Conservation (phyloP, 2,888 invertebrate species). For the Papilio protenor region DNA sequence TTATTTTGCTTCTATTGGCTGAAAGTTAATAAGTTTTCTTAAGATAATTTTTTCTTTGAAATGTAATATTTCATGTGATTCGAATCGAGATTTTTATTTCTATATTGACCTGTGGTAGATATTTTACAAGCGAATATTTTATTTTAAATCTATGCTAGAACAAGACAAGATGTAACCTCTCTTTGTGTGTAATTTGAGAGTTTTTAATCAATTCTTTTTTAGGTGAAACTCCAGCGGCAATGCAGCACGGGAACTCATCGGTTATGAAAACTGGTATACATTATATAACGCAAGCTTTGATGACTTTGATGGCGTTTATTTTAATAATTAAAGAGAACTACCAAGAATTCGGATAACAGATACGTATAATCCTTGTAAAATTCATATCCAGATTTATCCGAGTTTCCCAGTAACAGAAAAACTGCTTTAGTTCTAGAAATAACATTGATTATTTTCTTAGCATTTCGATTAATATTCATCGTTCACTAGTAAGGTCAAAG, state of each 20-base stretch:
- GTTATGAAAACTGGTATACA: conserved; percentile 55
- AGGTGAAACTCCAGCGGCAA: conserved; percentile 90
- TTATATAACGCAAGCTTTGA: conserved; percentile 54
- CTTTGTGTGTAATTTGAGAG: too few relatives aligned
- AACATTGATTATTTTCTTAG: neutral
- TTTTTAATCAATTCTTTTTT: conserved; percentile 54
- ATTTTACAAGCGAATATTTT: too few relatives aligned
- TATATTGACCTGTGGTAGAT: too few relatives aligned
- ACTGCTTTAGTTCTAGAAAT: neutral
- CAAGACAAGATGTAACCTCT: too few relatives aligned
- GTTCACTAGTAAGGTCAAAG: neutral
- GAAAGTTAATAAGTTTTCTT: too few relatives aligned
- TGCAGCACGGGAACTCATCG: conserved; percentile 88
- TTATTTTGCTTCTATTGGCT: too few relatives aligned
- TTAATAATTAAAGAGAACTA: conserved; percentile 56
- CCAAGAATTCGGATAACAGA: conserved; percentile 70
- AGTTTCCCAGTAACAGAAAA: conserved; percentile 38
- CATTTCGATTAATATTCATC: conserved; percentile 3
- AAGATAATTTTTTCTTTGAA: too few relatives aligned
- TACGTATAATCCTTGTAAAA: conserved; percentile 46
- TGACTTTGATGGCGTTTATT: conserved; percentile 56
- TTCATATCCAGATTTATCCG: conserved; percentile 32
- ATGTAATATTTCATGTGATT: too few relatives aligned
- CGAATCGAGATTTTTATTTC: too few relatives aligned
- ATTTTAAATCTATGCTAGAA: too few relatives aligned